phyloP scores from a whole-genome alignment of 1,140 invertebrate species.

The Aphelenchoides avenae region DNA sequence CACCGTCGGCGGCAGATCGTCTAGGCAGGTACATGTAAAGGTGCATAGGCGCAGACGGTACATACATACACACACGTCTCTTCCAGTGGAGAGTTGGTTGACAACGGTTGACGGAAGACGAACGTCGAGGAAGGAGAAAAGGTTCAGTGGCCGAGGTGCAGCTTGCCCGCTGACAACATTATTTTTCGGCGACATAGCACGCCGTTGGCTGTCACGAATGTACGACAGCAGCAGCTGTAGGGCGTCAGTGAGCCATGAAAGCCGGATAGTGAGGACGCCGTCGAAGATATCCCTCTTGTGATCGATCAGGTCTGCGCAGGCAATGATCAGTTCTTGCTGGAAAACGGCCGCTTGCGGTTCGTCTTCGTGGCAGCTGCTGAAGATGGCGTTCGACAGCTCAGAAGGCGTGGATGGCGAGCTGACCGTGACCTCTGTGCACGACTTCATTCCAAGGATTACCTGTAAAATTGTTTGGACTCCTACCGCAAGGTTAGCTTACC shows the following conservation, averaged over 20 bases:
- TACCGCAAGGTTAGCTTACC: conserved; percentile 63
- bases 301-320: conserved; percentile 81
- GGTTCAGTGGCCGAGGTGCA: background rate
- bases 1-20: conserved; percentile 58
- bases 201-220: conserved; percentile 12
- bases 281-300: conserved; percentile 71
- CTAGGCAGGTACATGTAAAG: conserved; percentile 28
- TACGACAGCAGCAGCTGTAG: conserved; percentile 48
- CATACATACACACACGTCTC: conserved; percentile 4
- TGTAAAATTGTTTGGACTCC: conserved; percentile 60
- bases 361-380: conserved; percentile 68
- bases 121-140: conserved; percentile 13
- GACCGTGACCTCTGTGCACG: conserved; percentile 84
- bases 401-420: conserved; percentile 89
- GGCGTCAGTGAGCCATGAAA: conserved; percentile 52
- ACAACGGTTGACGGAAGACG: conserved; percentile 29
- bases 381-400: conserved; percentile 60
- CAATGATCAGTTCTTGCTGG: conserved; percentile 81
- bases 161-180: conserved; percentile 18
- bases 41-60: background rate
- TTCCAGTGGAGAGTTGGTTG: conserved; percentile 47
- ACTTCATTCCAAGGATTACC: conserved; percentile 89
- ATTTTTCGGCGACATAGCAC: conserved; percentile 14
- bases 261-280: conserved; percentile 54
- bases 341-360: conserved; percentile 88